Conservation (phyloP, 1,140 invertebrate species). For the Pseudoatta argentina region DNA sequence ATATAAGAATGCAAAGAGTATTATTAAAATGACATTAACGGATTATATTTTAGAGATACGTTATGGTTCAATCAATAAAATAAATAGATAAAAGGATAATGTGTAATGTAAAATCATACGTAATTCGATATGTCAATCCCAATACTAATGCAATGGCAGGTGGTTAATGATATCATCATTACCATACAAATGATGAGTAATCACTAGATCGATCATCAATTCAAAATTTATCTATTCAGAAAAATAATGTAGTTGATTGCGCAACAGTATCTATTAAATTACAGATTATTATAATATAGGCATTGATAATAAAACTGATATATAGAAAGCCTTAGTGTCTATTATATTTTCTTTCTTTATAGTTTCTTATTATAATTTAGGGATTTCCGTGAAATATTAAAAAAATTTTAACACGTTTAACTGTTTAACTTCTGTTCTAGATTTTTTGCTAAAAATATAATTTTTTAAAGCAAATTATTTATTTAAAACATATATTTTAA, state of each 20-base stretch:
- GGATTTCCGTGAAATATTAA: not conserved
- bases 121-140: not conserved
- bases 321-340: not conserved
- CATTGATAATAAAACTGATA: not conserved
- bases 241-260: not conserved
- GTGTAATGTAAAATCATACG: slow-evolving; percentile 2
- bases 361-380: not conserved
- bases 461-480: no score
- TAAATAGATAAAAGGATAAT: not conserved
- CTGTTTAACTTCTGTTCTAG: not conserved
- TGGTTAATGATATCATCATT: not conserved
- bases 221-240: slow-evolving; percentile 1
- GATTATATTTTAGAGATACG: not conserved
- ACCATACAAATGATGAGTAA: not conserved
- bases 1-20: not conserved
- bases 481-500: not conserved
- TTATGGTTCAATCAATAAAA: not conserved
- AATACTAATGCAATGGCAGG: not conserved
- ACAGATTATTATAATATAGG: not conserved
- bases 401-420: not conserved
- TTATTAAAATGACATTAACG: not conserved
- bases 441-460: not conserved
- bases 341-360: not conserved
- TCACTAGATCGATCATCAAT: not conserved
- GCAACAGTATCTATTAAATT: not conserved